These are phyloP conservation scores for Labeo calbasu DNA, from an alignment of 2,797 vertebrate genomes.

Conservation along the genomic window DNA sequence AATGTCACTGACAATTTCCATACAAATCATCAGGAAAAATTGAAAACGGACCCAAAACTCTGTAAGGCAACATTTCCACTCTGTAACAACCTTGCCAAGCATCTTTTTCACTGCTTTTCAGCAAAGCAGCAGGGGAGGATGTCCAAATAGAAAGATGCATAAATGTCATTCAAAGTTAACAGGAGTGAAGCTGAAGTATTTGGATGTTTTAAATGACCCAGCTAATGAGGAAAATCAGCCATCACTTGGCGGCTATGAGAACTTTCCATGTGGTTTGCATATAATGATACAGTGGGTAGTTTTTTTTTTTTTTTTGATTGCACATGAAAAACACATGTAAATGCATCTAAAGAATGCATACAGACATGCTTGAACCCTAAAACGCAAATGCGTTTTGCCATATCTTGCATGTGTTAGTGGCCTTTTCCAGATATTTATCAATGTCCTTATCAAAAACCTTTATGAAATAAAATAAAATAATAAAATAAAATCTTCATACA, in stretches of 20 bases:
- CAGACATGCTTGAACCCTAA: background rate
- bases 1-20: slow-evolving; percentile 60
- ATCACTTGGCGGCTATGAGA: slow-evolving; percentile 16
- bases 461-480: background rate
- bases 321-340: slow-evolving; percentile 24
- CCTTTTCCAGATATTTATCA: background rate
- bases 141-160: slow-evolving; percentile 38
- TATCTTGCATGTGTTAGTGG: background rate
- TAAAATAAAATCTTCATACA: no score
- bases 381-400: background rate
- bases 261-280: slow-evolving; percentile 40
- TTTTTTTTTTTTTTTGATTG: slow-evolving; percentile 19
- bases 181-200: slow-evolving; percentile 40
- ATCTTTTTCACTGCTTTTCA: slow-evolving; percentile 46
- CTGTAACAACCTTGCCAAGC: slow-evolving; percentile 27
- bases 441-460: background rate
- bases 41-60: slow-evolving; percentile 54
- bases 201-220: slow-evolving; percentile 53
- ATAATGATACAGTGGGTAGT: slow-evolving; percentile 31
- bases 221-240: slow-evolving; percentile 43
- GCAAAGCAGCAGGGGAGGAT: slow-evolving; percentile 48
- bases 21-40: slow-evolving; percentile 53
- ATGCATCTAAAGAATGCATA: background rate
- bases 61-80: slow-evolving; percentile 43
- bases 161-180: slow-evolving; percentile 39